These are phyloP conservation scores for Anas bahamensis DNA, from an alignment of 2,797 vertebrate genomes.

Conservation along the genomic window DNA sequence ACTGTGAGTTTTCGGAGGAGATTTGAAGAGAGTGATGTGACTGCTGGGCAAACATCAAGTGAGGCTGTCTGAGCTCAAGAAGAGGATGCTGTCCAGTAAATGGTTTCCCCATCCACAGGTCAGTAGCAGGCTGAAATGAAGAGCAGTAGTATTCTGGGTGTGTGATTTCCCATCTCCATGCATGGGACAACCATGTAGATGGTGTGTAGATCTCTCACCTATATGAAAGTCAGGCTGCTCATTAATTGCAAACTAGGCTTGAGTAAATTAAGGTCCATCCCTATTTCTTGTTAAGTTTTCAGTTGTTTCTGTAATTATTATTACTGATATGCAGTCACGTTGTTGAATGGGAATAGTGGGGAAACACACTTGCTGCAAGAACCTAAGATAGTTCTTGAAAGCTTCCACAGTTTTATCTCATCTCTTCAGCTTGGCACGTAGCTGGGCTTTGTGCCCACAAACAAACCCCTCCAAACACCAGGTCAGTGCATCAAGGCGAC, in stretches of 20 bases:
- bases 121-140: not conserved
- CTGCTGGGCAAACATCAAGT: not conserved
- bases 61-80: not conserved
- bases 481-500: rapidly evolving
- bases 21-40: not conserved
- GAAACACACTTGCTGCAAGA: not conserved
- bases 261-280: not conserved
- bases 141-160: not conserved
- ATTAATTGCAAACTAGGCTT: not conserved
- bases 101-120: not conserved
- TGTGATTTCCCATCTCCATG: not conserved
- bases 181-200: rapidly evolving
- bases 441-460: not conserved
- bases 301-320: not conserved
- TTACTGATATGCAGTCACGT: not conserved
- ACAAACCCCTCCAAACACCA: not conserved
- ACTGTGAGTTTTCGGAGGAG: not conserved
- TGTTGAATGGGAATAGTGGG: not conserved
- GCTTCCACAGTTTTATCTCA: not conserved
- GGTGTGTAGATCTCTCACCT: not conserved
- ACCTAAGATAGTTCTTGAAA: not conserved
- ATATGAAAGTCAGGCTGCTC: rapidly evolving
- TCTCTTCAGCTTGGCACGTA: not conserved
- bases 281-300: not conserved
- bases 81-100: not conserved